Evolutionary conservation across 2,888 invertebrate species (phyloP).

Genomic region (Drosophila rubida): DNA sequence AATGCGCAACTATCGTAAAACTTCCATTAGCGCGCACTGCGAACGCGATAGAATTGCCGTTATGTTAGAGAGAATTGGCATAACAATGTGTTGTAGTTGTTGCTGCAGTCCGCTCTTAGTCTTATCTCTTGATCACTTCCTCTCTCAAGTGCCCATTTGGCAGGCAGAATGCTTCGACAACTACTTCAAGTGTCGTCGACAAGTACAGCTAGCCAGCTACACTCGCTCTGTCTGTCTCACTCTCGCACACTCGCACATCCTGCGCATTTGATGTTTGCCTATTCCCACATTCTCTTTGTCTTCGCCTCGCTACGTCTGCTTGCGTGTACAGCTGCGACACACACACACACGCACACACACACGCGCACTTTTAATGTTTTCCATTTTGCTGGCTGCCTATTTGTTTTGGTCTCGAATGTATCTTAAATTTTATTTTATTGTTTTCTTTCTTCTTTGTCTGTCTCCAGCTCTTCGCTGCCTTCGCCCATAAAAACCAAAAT

Average conservation of each 20-base stretch:
- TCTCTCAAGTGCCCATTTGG: slow-evolving; percentile 35
- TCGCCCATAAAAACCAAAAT: slow-evolving; percentile 67
- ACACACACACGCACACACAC: slow-evolving; percentile 49
- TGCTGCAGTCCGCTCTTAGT: slow-evolving; percentile 2
- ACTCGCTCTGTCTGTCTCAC: too few relatives aligned
- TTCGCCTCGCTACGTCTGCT: not conserved
- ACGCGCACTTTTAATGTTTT: slow-evolving; percentile 58
- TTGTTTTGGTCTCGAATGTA: slow-evolving; percentile 80
- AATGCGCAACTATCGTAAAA: slow-evolving; percentile 73
- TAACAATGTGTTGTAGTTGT: not conserved
- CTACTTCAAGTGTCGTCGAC: slow-evolving; percentile 73
- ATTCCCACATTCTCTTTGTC: not conserved
- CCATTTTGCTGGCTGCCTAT: slow-evolving; percentile 72
- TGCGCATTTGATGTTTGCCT: slow-evolving; percentile 31
- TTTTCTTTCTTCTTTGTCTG: slow-evolving; percentile 54
- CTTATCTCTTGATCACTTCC: slow-evolving; percentile 48
- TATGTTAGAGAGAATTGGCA: slow-evolving; percentile 14
- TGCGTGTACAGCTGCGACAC: slow-evolving; percentile 73
- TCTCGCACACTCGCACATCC: slow-evolving; percentile 30
- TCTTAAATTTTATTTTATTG: slow-evolving; percentile 82
- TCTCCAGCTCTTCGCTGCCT: slow-evolving; percentile 23
- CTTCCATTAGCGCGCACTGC: slow-evolving; percentile 64
- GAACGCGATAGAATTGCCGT: slow-evolving; percentile 8
- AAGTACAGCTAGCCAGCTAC: too few relatives aligned
- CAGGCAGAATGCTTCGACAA: slow-evolving; percentile 57